A percentile compares a stretch with the other conserved stretches of the same genome.
phyloP scores from a whole-genome alignment of 1,140 invertebrate species.

The Drosophila serrata region DNA sequence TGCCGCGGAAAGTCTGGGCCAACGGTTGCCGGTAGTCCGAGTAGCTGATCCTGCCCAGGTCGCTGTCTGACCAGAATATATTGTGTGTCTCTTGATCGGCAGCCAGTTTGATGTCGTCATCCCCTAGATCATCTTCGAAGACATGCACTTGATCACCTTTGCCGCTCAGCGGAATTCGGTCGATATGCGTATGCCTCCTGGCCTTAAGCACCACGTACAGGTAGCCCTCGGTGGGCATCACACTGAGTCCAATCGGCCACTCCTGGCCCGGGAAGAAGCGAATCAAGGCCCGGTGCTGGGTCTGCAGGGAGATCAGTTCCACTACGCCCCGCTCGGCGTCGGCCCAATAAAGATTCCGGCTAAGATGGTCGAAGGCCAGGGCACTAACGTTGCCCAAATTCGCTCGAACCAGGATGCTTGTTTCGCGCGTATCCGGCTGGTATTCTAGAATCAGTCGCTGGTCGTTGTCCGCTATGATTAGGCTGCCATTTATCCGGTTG shows the following conservation, averaged over 20 bases:
- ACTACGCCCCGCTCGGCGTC: constrained; percentile 87
- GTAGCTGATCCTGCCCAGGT: constrained; percentile 68
- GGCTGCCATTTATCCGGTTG: constrained; percentile 84
- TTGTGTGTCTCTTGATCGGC: constrained; percentile 54
- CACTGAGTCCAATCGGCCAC: constrained; percentile 87
- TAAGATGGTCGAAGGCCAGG: constrained; percentile 89
- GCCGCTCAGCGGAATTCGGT: constrained; percentile 88
- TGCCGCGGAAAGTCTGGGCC: constrained; percentile 70
- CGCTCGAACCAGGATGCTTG: constrained; percentile 78
- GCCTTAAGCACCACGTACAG: constrained; percentile 88
- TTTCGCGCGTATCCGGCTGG: constrained; percentile 81
- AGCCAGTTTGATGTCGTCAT: constrained; percentile 66
- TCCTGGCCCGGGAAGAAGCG: constrained; percentile 86
- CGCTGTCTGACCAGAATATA: constrained; percentile 77
- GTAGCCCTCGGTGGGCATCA: constrained; percentile 89
- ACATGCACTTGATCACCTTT: constrained; percentile 85
- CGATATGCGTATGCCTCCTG: constrained; percentile 86
- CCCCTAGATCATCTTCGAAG: constrained; percentile 86
- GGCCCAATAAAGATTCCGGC: constrained; percentile 89
- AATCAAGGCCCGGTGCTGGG: constrained; percentile 86
- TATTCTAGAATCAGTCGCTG: constrained; percentile 85
- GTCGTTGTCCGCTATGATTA: constrained; percentile 87
- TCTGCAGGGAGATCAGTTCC: constrained; percentile 87
- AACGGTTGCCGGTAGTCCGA: constrained; percentile 76
- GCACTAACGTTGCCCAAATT: constrained; percentile 87